Evolutionary conservation across 2,113 vertebrate species (phyloP).

Genomic region (Lepus europaeus): DNA sequence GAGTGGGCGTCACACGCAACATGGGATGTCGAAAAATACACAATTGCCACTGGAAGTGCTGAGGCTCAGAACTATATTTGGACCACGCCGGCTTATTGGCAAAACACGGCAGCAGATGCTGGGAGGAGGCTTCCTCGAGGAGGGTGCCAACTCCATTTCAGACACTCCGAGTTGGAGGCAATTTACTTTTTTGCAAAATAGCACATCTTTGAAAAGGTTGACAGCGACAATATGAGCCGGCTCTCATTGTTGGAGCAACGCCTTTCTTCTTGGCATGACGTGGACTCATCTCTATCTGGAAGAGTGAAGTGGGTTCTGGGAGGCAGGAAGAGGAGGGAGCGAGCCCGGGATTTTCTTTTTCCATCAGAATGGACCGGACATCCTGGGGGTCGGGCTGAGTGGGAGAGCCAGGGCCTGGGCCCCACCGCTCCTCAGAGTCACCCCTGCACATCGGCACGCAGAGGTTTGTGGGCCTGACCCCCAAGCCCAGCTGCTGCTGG

Average conservation of each 20-base stretch:
- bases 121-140: slow-evolving; percentile 58
- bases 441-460: no score
- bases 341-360: slow-evolving; percentile 59
- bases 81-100: slow-evolving; percentile 78
- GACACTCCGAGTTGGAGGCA: slow-evolving; percentile 57
- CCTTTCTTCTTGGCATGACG: slow-evolving; percentile 67
- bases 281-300: slow-evolving; percentile 55
- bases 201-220: slow-evolving; percentile 68
- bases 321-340: neutral
- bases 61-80: slow-evolving; percentile 80
- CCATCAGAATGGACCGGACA: slow-evolving; percentile 60
- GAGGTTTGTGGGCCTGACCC: no score
- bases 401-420: neutral
- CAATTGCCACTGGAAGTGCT: slow-evolving; percentile 78
- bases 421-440: neutral
- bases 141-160: slow-evolving; percentile 45
- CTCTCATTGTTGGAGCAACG: slow-evolving; percentile 19
- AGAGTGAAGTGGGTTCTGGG: neutral
- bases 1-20: neutral
- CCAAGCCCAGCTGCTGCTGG: neutral
- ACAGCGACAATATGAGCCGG: slow-evolving; percentile 22
- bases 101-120: slow-evolving; percentile 79
- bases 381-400: neutral
- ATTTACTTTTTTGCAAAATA: slow-evolving; percentile 73
- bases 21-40: slow-evolving; percentile 69